Conservation (phyloP, 2,888 invertebrate species). For the Falcaria lacertinaria region DNA sequence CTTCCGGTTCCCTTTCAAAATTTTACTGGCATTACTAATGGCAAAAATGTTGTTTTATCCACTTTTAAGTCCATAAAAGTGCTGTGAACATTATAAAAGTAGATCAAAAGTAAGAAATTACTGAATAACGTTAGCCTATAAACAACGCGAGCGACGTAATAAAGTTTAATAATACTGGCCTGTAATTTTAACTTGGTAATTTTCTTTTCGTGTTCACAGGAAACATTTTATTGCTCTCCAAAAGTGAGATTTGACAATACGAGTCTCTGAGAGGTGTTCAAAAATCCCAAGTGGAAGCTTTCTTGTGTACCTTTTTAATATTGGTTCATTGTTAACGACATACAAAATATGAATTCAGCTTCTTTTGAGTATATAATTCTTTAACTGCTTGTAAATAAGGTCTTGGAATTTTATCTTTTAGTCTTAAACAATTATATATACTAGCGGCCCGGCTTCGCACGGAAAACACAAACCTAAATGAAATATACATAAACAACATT, state of each 20-base stretch:
- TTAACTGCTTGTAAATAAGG: too few species aligned
- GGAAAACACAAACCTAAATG: too few species aligned
- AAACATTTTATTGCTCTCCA: slow-evolving; percentile 29
- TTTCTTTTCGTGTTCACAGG: slow-evolving; percentile 38
- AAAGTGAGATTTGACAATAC: slow-evolving; percentile 31
- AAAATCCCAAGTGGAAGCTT: neutral
- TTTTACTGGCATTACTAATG: neutral
- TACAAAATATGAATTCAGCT: neutral
- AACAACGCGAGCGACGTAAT: slow-evolving; percentile 30
- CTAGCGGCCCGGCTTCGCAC: too few species aligned
- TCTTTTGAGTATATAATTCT: too few species aligned
- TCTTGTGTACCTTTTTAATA: neutral
- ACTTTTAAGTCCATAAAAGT: slow-evolving; percentile 23
- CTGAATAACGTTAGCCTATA: slow-evolving; percentile 26
- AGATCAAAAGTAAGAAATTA: slow-evolving; percentile 32
- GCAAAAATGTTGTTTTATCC: slow-evolving; percentile 12
- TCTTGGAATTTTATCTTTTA: too few species aligned
- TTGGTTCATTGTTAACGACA: neutral
- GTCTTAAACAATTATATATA: too few species aligned
- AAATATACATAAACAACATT: too few species aligned
- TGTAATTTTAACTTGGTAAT: slow-evolving; percentile 53
- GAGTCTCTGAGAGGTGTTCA: slow-evolving; percentile 10
- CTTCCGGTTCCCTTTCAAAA: too few species aligned
- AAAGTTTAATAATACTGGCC: slow-evolving; percentile 36
- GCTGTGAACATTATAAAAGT: slow-evolving; percentile 25